Base-by-base conservation (phyloP, 2,113 vertebrate genomes). In the Colistium nudipinnis region DNA sequence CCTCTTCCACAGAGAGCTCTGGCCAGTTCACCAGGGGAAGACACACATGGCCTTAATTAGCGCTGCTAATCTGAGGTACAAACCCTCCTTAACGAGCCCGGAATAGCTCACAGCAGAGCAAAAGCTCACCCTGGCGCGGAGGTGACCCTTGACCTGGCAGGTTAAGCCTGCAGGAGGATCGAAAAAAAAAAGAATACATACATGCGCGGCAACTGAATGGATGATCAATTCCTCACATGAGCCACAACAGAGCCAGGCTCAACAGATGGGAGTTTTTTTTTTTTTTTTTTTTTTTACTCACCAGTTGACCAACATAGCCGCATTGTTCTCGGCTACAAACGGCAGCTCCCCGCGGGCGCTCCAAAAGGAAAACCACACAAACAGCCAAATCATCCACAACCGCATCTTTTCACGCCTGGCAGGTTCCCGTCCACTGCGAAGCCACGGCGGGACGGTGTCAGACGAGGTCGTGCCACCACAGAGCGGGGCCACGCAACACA, bases 251-350 rank as follows among this genome's bases (percentile, higher is more conserved):
- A 43, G 41, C 35, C 57, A 48, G 70, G 70, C 47, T 74, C 78
- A 85, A 78, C 84, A 85, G 80, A 87, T 81, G 76, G 45, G 4
- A 6, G 4, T 33, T 33, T 33, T 33, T 33, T 33, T 4, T 33
- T 33, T 33, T 69, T 59, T 70, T 61, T 41, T 0, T 0, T 4
- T 41, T 19, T 49, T 19, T 78, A 90, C 96, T 97, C 87, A 98
- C 96, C 96, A 98, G 94, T 98, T 96, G 71, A 98, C 96, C 89
- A 92, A 83, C 93, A 98, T 94, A 39, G 94, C 95, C 0, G 97
- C 97, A 2, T 95, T 96, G 81, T 98, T 98, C 71, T 98, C 95
- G 0, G 94, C 89, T 49, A 97, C 94, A 89, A 99, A 95, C 0
- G 96, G 97, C 76, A 98, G 90, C 80, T 98, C 96, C 17, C 94